phyloP scores from a whole-genome alignment of 2,113 vertebrate genomes.

The Tauraco erythrolophus region DNA sequence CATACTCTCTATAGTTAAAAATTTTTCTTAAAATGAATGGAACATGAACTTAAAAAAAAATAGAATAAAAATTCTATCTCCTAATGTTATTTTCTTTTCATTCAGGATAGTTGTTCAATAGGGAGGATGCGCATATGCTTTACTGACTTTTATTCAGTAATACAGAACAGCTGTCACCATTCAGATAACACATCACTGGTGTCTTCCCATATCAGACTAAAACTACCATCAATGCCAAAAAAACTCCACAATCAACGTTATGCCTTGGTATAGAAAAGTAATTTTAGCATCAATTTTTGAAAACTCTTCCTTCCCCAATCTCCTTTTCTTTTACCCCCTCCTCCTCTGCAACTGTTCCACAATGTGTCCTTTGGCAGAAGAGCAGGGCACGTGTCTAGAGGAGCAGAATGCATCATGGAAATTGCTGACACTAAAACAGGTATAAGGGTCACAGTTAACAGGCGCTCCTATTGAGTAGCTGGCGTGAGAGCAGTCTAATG shows the following conservation, averaged over 20 bases:
- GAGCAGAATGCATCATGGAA: neutral
- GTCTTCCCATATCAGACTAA: neutral
- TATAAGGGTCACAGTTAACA: neutral
- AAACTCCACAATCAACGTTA: neutral
- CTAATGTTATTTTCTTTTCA: neutral
- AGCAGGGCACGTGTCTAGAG: accelerated
- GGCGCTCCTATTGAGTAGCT: accelerated
- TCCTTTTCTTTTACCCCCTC: neutral
- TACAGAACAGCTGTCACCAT: neutral
- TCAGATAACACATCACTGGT: neutral
- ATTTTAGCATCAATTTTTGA: neutral
- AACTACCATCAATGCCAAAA: neutral
- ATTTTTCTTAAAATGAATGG: neutral
- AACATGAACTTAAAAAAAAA: neutral
- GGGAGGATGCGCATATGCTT: neutral
- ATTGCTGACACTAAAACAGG: neutral
- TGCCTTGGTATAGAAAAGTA: neutral
- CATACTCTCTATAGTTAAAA: neutral
- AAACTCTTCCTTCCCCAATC: neutral
- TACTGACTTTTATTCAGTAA: neutral
- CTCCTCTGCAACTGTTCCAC: neutral
- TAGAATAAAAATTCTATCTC: neutral
- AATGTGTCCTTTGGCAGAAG: neutral
- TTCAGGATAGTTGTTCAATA: neutral
- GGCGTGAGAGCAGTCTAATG: neutral